Percentiles rank a stretch among this genome's conserved stretches.
Conservation (phyloP, 2,888 invertebrate genomes). For the Drosophila monieri region DNA sequence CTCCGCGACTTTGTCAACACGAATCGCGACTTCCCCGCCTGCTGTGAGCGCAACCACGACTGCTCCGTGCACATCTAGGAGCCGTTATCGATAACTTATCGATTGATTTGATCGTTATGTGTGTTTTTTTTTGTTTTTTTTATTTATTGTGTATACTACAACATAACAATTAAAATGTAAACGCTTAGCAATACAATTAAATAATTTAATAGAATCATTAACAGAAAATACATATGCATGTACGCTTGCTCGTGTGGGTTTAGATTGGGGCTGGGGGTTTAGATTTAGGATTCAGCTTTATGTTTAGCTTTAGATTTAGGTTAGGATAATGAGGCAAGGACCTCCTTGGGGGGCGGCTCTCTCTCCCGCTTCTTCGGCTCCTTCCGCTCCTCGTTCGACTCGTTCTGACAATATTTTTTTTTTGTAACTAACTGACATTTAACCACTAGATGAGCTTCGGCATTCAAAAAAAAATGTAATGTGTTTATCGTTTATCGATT, state of each 20-base stretch:
- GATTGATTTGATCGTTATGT: constrained; percentile 6
- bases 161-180: constrained; percentile 78
- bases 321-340: constrained; percentile 27
- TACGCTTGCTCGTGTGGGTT: constrained; percentile 50
- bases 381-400: constrained; percentile 25
- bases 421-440: constrained; percentile 19
- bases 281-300: too few species aligned
- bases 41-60: constrained; percentile 78
- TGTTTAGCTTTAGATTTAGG: constrained; percentile 4
- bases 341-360: neutral
- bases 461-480: neutral
- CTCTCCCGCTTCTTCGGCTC: neutral
- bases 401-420: constrained; percentile 30
- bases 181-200: constrained; percentile 77
- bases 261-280: constrained; percentile 14
- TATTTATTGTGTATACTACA: constrained; percentile 77
- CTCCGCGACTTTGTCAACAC: constrained; percentile 77
- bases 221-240: constrained; percentile 72
- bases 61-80: constrained; percentile 66
- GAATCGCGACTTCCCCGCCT: constrained; percentile 72
- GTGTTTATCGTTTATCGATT: neutral
- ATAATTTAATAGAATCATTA: constrained; percentile 78
- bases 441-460: constrained; percentile 10
- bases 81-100: neutral
- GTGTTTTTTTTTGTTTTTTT: constrained; percentile 44